Percentiles rank a stretch among this genome's conserved stretches.
Conservation (phyloP, 2,113 vertebrate species). For the Cephalopholis sonnerati region DNA sequence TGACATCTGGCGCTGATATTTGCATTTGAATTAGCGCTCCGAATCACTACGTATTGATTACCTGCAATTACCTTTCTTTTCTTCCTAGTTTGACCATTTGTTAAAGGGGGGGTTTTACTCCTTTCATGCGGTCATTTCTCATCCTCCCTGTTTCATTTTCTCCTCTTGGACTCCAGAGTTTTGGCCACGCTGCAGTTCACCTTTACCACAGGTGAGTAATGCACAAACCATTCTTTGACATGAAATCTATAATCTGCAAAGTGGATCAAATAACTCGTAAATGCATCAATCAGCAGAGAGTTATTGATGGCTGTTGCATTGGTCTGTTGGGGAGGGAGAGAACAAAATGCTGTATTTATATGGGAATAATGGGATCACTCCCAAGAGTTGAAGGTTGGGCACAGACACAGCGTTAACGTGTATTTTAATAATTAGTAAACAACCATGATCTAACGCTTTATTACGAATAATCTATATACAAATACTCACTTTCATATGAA, state of each 20-base stretch:
- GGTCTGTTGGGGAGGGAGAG: slow-evolving; percentile 7
- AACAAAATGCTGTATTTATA: slow-evolving; percentile 22
- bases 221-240: slow-evolving; percentile 66
- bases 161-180: not conserved
- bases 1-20: slow-evolving; percentile 70
- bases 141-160: slow-evolving; percentile 23
- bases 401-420: not conserved
- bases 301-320: slow-evolving; percentile 57
- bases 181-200: slow-evolving; percentile 6
- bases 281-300: slow-evolving; percentile 51
- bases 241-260: slow-evolving; percentile 69
- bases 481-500: not conserved
- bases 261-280: slow-evolving; percentile 60
- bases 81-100: slow-evolving; percentile 39
- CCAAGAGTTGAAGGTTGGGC: not conserved
- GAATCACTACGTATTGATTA: slow-evolving; percentile 73
- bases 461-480: not conserved
- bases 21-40: slow-evolving; percentile 77
- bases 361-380: slow-evolving; percentile 11
- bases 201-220: slow-evolving; percentile 57
- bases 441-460: not conserved
- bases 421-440: not conserved
- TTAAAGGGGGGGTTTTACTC: slow-evolving; percentile 43
- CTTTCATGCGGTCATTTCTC: slow-evolving; percentile 43
- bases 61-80: slow-evolving; percentile 55